phyloP scores from a whole-genome alignment of 2,888 invertebrate genomes.

The Poecilobothrus nobilitatus region DNA sequence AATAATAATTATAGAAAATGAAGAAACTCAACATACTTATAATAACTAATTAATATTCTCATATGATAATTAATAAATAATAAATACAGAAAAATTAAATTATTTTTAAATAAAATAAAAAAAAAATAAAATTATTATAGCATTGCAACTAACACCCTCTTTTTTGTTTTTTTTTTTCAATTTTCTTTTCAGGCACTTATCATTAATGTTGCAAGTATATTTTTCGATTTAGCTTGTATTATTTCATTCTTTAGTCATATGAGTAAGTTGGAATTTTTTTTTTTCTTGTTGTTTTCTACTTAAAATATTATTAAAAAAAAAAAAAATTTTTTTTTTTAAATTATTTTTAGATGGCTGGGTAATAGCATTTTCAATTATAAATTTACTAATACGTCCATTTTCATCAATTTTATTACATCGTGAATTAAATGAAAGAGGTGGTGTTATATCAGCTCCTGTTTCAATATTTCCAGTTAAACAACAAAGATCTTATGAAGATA shows the following conservation, averaged over 20 bases:
- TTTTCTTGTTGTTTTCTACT: too few relatives aligned
- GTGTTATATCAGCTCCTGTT: slow-evolving; percentile 32
- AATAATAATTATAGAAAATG: too few relatives aligned
- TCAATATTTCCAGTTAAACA: slow-evolving; percentile 40
- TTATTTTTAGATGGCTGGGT: slow-evolving; percentile 39
- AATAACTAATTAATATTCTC: too few relatives aligned
- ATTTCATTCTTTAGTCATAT: slow-evolving; percentile 34
- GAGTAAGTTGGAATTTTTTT: slow-evolving; percentile 34
- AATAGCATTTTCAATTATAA: slow-evolving; percentile 40
- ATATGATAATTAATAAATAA: too few relatives aligned
- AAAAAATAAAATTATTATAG: too few relatives aligned
- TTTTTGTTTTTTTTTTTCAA: slow-evolving; percentile 11
- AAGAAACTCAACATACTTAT: too few relatives aligned
- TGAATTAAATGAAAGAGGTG: slow-evolving; percentile 41
- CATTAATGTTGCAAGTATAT: slow-evolving; percentile 40
- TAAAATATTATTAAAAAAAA: too few relatives aligned
- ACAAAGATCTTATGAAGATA: slow-evolving; percentile 43
- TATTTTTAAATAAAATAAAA: too few relatives aligned
- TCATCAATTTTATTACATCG: slow-evolving; percentile 38
- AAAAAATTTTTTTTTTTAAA: neutral
- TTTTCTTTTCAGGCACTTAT: slow-evolving; percentile 40
- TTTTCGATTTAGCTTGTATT: slow-evolving; percentile 41
- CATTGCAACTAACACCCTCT: too few relatives aligned
- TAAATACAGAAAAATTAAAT: too few relatives aligned
- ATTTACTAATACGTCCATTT: slow-evolving; percentile 37